phyloP scores from a whole-genome alignment of 2,797 vertebrate species.

The Tamandua tetradactyla region DNA sequence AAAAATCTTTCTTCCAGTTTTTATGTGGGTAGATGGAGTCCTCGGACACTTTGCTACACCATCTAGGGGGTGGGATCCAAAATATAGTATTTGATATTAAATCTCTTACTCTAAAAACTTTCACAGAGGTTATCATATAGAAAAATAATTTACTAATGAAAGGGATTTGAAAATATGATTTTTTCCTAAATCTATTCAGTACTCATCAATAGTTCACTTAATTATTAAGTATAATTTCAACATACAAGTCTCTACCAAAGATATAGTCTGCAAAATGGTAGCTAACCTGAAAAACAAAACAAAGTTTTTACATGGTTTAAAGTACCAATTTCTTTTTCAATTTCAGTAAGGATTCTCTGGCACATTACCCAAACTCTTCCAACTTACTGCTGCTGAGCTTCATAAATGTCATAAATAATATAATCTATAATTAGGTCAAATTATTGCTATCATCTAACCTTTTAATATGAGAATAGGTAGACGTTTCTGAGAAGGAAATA shows the following conservation, averaged over 20 bases:
- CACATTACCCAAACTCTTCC: not conserved
- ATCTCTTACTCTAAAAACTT: not conserved
- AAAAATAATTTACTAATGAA: not conserved
- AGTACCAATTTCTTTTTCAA: not conserved
- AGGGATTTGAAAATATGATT: not conserved
- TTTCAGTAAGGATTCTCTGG: not conserved
- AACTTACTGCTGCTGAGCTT: not conserved
- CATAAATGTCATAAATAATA: conserved; percentile 48
- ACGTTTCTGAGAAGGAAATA: not conserved
- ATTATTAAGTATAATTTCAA: not conserved
- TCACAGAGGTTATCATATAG: not conserved
- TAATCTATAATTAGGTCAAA: conserved; percentile 6
- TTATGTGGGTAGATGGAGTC: too few species aligned
- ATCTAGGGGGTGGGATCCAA: not conserved
- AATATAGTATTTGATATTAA: not conserved
- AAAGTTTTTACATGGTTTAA: not conserved
- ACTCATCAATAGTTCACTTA: not conserved
- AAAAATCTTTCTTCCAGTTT: too few species aligned
- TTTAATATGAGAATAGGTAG: not conserved
- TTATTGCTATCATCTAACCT: not conserved
- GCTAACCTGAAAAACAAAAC: not conserved
- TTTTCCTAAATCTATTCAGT: not conserved
- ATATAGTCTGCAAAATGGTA: not conserved
- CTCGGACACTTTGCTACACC: too few species aligned
- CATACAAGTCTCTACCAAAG: not conserved